A percentile compares a stretch with the other conserved stretches of the same genome.
These are phyloP conservation scores for Spheniscus humboldti DNA, from an alignment of 2,797 vertebrate species.

Conservation along the genomic window DNA sequence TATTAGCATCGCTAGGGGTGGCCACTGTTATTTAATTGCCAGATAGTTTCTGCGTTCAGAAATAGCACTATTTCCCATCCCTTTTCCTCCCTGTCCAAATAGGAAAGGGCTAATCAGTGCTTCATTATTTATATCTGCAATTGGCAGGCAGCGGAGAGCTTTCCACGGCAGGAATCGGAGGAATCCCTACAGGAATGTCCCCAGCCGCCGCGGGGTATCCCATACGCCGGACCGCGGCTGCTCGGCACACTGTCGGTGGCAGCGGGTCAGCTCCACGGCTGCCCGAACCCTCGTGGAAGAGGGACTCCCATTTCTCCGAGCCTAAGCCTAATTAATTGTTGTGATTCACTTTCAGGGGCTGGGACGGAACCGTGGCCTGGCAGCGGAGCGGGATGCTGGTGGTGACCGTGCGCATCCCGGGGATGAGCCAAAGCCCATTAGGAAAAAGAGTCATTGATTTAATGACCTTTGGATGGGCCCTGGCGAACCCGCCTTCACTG, in stretches of 20 bases:
- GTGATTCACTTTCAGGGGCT: not conserved
- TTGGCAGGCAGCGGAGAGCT: not conserved
- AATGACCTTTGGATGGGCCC: not conserved
- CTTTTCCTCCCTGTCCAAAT: not conserved
- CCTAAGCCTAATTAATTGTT: not conserved
- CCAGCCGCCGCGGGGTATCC: not conserved
- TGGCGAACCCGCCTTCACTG: not conserved
- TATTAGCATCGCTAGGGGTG: not conserved
- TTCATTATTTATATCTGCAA: not conserved
- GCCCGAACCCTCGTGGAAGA: not conserved
- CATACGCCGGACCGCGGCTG: rapidly evolving
- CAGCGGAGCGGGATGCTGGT: not conserved
- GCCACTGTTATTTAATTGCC: not conserved
- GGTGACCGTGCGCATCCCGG: not conserved
- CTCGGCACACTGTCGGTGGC: not conserved
- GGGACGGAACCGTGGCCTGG: not conserved
- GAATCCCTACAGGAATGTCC: not conserved
- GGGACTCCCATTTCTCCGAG: not conserved
- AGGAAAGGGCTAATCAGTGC: not conserved
- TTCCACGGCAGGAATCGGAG: not conserved
- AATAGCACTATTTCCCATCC: not conserved
- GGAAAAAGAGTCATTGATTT: not conserved
- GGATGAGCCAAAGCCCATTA: not conserved
- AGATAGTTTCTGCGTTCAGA: not conserved
- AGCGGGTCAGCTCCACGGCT: not conserved